Evolutionary conservation across 2,888 invertebrate species (phyloP), one percentile per base, ranked within the genome.

Genomic region (Chymomyza caudatula): DNA sequence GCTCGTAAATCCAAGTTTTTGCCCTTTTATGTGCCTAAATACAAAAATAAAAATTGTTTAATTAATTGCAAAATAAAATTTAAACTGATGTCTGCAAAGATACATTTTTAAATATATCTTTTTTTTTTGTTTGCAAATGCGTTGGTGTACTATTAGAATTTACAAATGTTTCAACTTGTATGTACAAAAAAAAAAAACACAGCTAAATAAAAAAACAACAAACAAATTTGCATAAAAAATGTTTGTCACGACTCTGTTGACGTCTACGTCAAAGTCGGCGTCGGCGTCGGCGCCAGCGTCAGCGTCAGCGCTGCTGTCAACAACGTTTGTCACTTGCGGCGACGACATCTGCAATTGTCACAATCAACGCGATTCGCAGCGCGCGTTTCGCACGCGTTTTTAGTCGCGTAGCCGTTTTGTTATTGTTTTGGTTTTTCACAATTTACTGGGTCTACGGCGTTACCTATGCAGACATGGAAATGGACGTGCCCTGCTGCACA

Each of bases 201-300:
- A 37, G 5, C 37, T 4, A 37, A 11, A 37, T 37, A 37, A 37
- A 37, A 8, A 37, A 56, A 37, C 11, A 37, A 37, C 2, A 22
- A 43, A 19, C 49, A 58, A 64, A 70, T 80, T 61, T 72, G 69
- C 79, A 68, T 15, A 47, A 2, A 47, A 47, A 47, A 47, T 47
- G 47, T 17, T 47, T 47, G 47, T 47, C 47, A 47, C 47, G 47
- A 23, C 57, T 13, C 20, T 15, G 19, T 8, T 11, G 29, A 37
- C 29, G 11, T 8, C 29, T 8, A 37, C 29, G 29, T 2, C 15
- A n/a, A 37, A 25, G 54, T 37, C 17, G 17, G 17, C 15, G 19
- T 17, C 53, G 13, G 4, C 25, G 23, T 54, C 53, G 23, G 1
- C 53, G 23, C 29, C 37, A 4, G 0, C 37, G 23, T 54, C 37